Evolutionary conservation across 1,140 invertebrate species (phyloP), one percentile per base, ranked within the genome.

Genomic region (Centruroides sculpturatus): DNA sequence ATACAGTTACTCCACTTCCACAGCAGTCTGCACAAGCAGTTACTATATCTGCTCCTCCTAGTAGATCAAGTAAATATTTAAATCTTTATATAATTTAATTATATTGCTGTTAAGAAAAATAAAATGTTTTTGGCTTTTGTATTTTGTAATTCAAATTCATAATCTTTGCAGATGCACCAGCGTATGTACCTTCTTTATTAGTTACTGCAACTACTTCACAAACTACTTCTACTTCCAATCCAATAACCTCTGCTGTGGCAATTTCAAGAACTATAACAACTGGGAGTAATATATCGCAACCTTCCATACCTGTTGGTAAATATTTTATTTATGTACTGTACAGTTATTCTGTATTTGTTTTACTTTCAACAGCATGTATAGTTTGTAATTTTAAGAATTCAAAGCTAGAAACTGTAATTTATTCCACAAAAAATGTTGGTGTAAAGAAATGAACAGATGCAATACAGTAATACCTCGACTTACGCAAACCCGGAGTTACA

Each of bases 251-350:
- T 41, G 41, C 41, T 41, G 41, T 41, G 8, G 8, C 41, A 41
- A 41, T 41, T 35, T 51, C 56, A 49, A 55, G 57, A 50, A 36
- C 58, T 47, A n/a, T 54, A 3, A 53, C 11, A 34, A 47, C 46
- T 54, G 34, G 35, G 11, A 56, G 35, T 46, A 23, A 47, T 9
- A 46, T 59, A n/a, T 55, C 46, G 10, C 46, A 56, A 35, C 35
- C 60, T 48, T 46, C 61, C 10, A 62, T 62, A 56, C 61, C 61
- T 35, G 61, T 62, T 59, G 61, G 61, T 62, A 55, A 55, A 53
- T 62, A 41, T 23, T 1, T 35, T 6, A 35, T 35, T 50, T n/a
- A 48, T 1, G 2, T 7, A 35, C 48, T 1, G 2, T 7, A 35
- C 48, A 56, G 35, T 47, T 3, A 47, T 47, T 12, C 2, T 56